A percentile compares a stretch with the other conserved stretches of the same genome.
These are phyloP conservation scores for Callyntrura guangdongensis DNA, from an alignment of 2,888 invertebrate genomes.

Conservation along the genomic window DNA sequence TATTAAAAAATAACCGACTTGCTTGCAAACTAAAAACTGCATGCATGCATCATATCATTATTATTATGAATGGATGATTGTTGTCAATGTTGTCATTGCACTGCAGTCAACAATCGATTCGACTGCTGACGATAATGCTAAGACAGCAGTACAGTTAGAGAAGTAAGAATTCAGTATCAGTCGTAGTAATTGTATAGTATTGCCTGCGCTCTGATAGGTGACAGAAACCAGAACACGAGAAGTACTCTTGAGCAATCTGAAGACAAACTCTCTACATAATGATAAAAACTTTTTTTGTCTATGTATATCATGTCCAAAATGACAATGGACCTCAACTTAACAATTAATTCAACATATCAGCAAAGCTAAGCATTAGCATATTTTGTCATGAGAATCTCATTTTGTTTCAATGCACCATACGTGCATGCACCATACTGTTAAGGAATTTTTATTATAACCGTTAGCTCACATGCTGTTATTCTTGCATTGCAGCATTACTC, in stretches of 20 bases:
- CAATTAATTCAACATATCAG: slow-evolving; percentile 26
- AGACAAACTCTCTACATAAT: background rate
- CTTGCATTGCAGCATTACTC: background rate
- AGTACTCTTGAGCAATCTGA: slow-evolving; percentile 37
- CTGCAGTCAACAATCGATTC: slow-evolving; percentile 29
- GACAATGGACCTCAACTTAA: slow-evolving; percentile 57
- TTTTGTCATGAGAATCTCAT: slow-evolving; percentile 18
- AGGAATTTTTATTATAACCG: slow-evolving; percentile 57
- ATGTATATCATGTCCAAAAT: slow-evolving; percentile 43
- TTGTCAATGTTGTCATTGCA: slow-evolving; percentile 50
- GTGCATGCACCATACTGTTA: slow-evolving; percentile 21
- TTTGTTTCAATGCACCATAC: slow-evolving; percentile 33
- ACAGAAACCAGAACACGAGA: slow-evolving; percentile 56
- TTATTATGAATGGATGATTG: slow-evolving; percentile 30
- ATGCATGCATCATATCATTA: background rate
- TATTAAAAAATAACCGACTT: background rate
- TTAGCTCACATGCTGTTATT: slow-evolving; percentile 50
- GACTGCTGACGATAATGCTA: background rate
- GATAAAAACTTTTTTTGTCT: slow-evolving; percentile 29
- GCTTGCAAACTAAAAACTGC: slow-evolving; percentile 27
- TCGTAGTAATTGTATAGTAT: background rate
- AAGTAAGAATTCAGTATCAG: background rate
- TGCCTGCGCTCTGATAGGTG: slow-evolving; percentile 46
- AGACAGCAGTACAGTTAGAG: background rate
- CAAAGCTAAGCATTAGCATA: background rate